Evolutionary conservation across 1,140 invertebrate species (phyloP).

Genomic region (Monochamus saltuarius): DNA sequence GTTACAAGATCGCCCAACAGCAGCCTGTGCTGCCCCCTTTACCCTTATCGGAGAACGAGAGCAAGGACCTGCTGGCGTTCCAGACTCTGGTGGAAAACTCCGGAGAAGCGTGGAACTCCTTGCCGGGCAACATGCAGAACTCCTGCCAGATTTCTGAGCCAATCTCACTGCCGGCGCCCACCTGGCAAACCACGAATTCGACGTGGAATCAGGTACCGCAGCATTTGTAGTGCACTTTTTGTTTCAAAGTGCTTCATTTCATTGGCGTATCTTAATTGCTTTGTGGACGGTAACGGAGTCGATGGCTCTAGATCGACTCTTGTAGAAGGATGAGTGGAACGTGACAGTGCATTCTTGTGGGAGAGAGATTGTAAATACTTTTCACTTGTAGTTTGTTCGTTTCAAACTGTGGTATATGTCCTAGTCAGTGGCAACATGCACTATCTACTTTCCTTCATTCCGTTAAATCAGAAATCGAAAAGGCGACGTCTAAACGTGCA

Average conservation of each 20-base stretch:
- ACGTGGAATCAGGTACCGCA: slow-evolving; percentile 52
- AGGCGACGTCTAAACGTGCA: no score
- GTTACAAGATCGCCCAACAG: slow-evolving; percentile 77
- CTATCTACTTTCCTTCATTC: no score
- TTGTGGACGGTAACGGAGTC: neutral
- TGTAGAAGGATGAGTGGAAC: no score
- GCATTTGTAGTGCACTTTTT: slow-evolving; percentile 35
- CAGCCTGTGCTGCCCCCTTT: slow-evolving; percentile 62
- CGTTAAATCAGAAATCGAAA: no score
- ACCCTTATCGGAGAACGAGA: slow-evolving; percentile 59
- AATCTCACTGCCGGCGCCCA: slow-evolving; percentile 21
- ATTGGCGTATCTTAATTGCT: slow-evolving; percentile 28
- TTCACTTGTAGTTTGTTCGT: no score
- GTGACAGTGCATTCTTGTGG: no score
- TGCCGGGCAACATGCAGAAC: slow-evolving; percentile 59
- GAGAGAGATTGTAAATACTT: no score
- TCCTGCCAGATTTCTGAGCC: slow-evolving; percentile 62
- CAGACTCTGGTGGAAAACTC: slow-evolving; percentile 52
- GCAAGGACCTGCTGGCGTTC: slow-evolving; percentile 61
- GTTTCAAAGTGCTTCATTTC: slow-evolving; percentile 28
- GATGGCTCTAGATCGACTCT: no score
- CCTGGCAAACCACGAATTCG: slow-evolving; percentile 45
- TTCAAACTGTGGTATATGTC: no score
- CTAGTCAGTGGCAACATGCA: no score
- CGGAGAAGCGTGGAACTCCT: slow-evolving; percentile 59